These are phyloP conservation scores for Malurus leucopterus DNA, from an alignment of 2,797 vertebrate genomes.

Conservation along the genomic window DNA sequence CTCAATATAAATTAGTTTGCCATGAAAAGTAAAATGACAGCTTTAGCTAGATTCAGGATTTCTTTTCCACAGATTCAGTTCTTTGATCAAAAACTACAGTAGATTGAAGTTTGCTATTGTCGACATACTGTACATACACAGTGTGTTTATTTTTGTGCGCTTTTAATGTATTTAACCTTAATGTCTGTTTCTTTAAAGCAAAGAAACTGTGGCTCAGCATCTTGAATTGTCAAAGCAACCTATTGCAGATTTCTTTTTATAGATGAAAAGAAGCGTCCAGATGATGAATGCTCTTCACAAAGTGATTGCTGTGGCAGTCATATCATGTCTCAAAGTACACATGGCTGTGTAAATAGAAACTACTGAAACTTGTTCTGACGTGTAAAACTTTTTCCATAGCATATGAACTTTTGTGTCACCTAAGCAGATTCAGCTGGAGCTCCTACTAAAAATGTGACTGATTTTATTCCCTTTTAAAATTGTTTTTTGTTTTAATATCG, in stretches of 20 bases:
- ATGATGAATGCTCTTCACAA: constrained; percentile 51
- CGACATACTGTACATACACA: constrained; percentile 32
- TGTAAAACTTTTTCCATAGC: constrained; percentile 4
- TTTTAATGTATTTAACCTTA: constrained; percentile 67
- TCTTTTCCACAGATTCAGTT: constrained; percentile 17
- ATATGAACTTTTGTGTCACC: neutral
- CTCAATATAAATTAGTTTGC: constrained; percentile 60
- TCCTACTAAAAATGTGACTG: neutral
- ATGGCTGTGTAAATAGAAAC: constrained; percentile 40
- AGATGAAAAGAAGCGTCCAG: constrained; percentile 51
- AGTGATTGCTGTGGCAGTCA: constrained; percentile 30
- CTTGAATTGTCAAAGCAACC: constrained; percentile 53
- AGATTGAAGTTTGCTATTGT: constrained; percentile 23
- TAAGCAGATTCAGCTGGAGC: constrained; percentile 20
- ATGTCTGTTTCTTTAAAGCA: constrained; percentile 50
- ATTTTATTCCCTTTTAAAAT: neutral
- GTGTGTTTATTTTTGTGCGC: constrained; percentile 32
- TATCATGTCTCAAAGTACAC: constrained; percentile 32
- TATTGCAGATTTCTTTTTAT: constrained; percentile 34
- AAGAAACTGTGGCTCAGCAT: constrained; percentile 47
- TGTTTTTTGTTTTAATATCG: neutral
- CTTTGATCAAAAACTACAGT: constrained; percentile 50
- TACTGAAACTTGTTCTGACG: constrained; percentile 35
- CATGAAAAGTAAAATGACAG: constrained; percentile 62
- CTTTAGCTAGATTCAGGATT: constrained; percentile 34